Evolutionary conservation across 2,797 vertebrate species (phyloP).

Genomic region (Anguilla obscura): DNA sequence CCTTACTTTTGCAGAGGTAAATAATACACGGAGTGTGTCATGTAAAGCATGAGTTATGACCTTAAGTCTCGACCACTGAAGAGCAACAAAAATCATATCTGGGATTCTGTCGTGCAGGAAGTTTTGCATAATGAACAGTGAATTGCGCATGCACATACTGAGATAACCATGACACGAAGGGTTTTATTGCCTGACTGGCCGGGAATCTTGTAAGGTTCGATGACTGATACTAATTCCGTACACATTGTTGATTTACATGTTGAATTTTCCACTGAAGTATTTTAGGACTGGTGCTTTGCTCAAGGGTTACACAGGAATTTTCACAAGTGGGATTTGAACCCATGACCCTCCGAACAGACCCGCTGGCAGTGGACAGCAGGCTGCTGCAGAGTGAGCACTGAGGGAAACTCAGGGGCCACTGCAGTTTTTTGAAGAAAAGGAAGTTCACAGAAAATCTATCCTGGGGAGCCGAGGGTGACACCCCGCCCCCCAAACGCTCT

Average conservation of each 20-base stretch:
- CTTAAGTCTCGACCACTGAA: background rate
- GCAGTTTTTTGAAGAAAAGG: background rate
- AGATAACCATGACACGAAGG: background rate
- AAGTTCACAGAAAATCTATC: background rate
- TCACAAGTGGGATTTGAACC: background rate
- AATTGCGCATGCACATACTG: background rate
- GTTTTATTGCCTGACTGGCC: background rate
- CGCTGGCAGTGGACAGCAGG: background rate
- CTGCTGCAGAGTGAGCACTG: background rate
- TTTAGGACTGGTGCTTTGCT: background rate
- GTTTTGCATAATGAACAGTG: background rate
- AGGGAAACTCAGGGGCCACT: background rate
- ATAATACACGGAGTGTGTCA: background rate
- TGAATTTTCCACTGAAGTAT: background rate
- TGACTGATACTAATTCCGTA: background rate
- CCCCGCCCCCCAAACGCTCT: background rate
- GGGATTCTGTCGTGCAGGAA: no score
- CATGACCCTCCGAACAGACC: background rate
- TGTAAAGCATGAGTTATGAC: background rate
- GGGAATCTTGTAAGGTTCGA: background rate
- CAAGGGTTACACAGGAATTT: background rate
- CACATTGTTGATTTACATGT: background rate
- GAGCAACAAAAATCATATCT: no score
- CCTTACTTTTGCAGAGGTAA: background rate
- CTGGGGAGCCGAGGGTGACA: background rate